These are phyloP conservation scores for Ameiurus melas DNA, from an alignment of 2,113 vertebrate genomes.

Conservation along the genomic window DNA sequence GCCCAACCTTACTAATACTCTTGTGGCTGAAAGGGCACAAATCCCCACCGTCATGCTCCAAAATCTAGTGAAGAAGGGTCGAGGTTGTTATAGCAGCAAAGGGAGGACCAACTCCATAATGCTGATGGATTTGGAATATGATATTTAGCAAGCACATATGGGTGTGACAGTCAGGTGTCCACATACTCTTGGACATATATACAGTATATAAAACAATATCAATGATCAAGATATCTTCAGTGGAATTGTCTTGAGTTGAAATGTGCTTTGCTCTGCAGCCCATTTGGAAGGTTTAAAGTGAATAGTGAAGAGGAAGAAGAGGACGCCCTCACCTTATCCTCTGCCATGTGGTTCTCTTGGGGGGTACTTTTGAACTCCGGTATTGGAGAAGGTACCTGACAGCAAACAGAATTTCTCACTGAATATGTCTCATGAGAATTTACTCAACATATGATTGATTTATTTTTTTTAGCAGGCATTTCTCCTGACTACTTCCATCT, in stretches of 20 bases:
- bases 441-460: slow-evolving; percentile 23
- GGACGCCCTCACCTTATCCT: slow-evolving; percentile 92
- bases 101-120: neutral
- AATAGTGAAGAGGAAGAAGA: slow-evolving; percentile 97
- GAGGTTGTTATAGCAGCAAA: neutral
- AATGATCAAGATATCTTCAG: neutral
- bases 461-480: neutral
- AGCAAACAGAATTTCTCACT: slow-evolving; percentile 26
- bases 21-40: neutral
- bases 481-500: slow-evolving; percentile 25
- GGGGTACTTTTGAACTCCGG: slow-evolving; percentile 93
- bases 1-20: neutral
- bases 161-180: neutral
- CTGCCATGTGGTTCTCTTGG: slow-evolving; percentile 99
- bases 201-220: neutral
- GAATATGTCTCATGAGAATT: slow-evolving; percentile 22
- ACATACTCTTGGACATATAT: neutral
- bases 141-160: neutral
- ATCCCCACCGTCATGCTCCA: neutral
- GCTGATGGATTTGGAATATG: neutral
- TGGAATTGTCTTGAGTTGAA: slow-evolving; percentile 1
- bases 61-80: neutral
- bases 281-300: slow-evolving; percentile 94
- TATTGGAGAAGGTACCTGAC: slow-evolving; percentile 86
- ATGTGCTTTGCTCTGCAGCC: slow-evolving; percentile 69